Conservation (phyloP, 2,888 invertebrate genomes). For the Melinaea marsaeus region DNA sequence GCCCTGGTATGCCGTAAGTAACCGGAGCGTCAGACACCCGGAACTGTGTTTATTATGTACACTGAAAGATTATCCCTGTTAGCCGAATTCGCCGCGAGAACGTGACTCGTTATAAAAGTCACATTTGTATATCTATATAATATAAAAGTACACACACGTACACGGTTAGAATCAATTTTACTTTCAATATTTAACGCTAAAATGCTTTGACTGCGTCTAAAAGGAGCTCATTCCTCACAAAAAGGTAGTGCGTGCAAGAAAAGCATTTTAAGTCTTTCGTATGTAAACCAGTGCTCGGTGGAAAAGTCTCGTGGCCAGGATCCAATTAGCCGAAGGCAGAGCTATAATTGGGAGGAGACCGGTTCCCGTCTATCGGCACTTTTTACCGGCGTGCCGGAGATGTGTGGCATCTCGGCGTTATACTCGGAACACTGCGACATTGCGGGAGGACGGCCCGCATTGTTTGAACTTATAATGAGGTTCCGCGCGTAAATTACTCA, state of each 20-base stretch:
- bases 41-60: conserved; percentile 23
- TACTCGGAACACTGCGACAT: conserved; percentile 23
- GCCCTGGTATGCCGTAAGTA: conserved; percentile 43
- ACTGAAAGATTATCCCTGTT: conserved; percentile 30
- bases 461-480: conserved; percentile 21
- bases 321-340: conserved; percentile 52
- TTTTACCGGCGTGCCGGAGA: conserved; percentile 35
- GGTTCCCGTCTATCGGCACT: conserved; percentile 41
- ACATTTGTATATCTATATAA: neutral
- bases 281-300: conserved; percentile 12
- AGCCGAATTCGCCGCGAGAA: conserved; percentile 26
- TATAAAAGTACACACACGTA: neutral
- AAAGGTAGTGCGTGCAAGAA: neutral
- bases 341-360: conserved; percentile 58
- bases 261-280: conserved; percentile 5
- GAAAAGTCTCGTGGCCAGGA: conserved; percentile 28
- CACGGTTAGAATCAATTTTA: too few relatives aligned
- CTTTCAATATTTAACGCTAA: too few relatives aligned
- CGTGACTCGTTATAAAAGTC: conserved; percentile 23
- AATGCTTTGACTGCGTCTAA: too few relatives aligned
- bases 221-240: neutral
- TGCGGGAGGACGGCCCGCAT: conserved; percentile 15
- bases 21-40: conserved; percentile 36
- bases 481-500: conserved; percentile 19
- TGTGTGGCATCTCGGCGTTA: conserved; percentile 30